Evolutionary conservation across 2,113 vertebrate genomes (phyloP), one percentile per base, ranked within the genome.

Genomic region (Pelobates fuscus): DNA sequence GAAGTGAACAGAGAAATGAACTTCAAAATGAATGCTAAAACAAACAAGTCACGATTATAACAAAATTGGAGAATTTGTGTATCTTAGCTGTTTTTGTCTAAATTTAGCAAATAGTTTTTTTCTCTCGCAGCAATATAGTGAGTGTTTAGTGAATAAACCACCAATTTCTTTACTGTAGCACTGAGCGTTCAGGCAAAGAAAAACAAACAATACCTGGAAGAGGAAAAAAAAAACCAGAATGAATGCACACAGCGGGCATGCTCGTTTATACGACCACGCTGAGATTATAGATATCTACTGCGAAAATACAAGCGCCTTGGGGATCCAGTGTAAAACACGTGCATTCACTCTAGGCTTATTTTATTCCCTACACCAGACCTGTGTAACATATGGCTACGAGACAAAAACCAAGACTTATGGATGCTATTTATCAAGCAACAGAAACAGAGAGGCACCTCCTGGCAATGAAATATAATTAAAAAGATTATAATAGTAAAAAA

Each of bases 331-430:
- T 41, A 57, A 74, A 57, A 57, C 46, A 57, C 25, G 61, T 74
- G 71, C 61, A 8, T 15, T 24, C 70, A 18, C 59, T 32, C 41
- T 32, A 20, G 24, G 52, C 11, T 55, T 55, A 55, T 55, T 21
- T 12, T 30, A 14, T 37, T 43, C 49, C 17, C 21, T 26, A 27
- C 71, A 24, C 61, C 30, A 57, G 49, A 64, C 62, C 60, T 64
- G 44, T 25, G 18, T 63, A 73, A 73, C 70, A 73, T 73, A 73
- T 73, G 60, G 25, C 23, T 63, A 12, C 5, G 1, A 37, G 32
- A 37, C 10, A 23, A 61, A 12, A 30, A 15, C 17, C 14, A 18
- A 17, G 59, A 37, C 59, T 63, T 66, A 62, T 26, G 59, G 27
- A 7, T 8, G 20, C 15, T 71, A 25, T 66, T 66, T 66, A 26